A percentile compares a stretch with the other conserved stretches of the same genome.
phyloP scores from a whole-genome alignment of 2,888 invertebrate genomes.

The Leistus spinibarbis region DNA sequence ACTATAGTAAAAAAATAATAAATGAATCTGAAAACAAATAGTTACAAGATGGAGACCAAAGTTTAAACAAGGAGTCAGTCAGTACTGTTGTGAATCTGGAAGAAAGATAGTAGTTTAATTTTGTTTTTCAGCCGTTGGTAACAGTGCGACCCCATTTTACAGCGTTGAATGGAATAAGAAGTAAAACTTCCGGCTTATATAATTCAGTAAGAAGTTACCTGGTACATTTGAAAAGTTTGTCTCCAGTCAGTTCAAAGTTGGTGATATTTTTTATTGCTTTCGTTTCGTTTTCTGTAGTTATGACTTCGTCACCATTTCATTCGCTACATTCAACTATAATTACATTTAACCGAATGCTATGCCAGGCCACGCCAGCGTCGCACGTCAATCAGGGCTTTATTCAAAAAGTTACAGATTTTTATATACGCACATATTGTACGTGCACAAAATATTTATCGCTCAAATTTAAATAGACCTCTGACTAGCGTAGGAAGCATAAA shows the following conservation, averaged over 20 bases:
- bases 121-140: slow-evolving; percentile 10
- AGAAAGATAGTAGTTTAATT: neutral
- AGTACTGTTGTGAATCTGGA: neutral
- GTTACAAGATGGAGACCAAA: neutral
- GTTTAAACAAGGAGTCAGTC: too few relatives aligned
- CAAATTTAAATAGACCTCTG: neutral
- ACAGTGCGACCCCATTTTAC: slow-evolving; percentile 20
- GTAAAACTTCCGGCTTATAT: slow-evolving; percentile 34
- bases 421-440: neutral
- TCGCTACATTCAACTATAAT: slow-evolving; percentile 32
- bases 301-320: slow-evolving; percentile 37
- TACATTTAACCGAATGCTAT: slow-evolving; percentile 25
- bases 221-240: slow-evolving; percentile 35
- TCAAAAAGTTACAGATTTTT: slow-evolving; percentile 23
- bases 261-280: slow-evolving; percentile 6
- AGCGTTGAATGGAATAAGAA: slow-evolving; percentile 17
- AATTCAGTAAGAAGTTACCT: slow-evolving; percentile 38
- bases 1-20: too few relatives aligned
- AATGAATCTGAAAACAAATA: too few relatives aligned
- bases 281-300: slow-evolving; percentile 14
- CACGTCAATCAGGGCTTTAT: slow-evolving; percentile 33
- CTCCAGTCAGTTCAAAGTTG: slow-evolving; percentile 21
- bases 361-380: slow-evolving; percentile 8
- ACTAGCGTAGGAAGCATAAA: neutral
- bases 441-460: neutral